These are phyloP conservation scores for Nibea albiflora DNA, from an alignment of 2,113 vertebrate species.

Conservation along the genomic window DNA sequence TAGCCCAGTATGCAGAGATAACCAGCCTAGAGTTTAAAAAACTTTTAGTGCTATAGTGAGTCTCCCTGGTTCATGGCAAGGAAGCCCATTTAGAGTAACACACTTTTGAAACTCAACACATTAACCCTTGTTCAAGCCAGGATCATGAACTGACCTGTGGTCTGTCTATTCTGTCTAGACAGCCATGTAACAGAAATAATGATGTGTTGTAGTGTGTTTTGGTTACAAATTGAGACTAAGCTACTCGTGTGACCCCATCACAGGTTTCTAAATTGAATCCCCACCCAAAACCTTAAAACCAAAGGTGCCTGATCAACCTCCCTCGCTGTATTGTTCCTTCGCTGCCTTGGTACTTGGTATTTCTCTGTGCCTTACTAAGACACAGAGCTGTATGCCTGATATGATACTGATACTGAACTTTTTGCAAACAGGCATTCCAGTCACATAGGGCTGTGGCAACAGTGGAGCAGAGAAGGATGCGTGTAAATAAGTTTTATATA, in stretches of 20 bases:
- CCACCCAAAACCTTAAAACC: conserved; percentile 72
- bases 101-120: conserved; percentile 32
- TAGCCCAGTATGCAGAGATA: neutral
- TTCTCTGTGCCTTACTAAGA: conserved; percentile 55
- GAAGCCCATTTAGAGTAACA: conserved; percentile 10
- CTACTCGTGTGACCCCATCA: conserved; percentile 26
- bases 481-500: conserved; percentile 83
- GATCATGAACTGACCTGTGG: conserved; percentile 1
- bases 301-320: conserved; percentile 76
- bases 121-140: conserved; percentile 17
- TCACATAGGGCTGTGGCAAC: conserved; percentile 60
- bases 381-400: conserved; percentile 57
- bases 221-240: conserved; percentile 32
- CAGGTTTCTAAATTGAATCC: conserved; percentile 32
- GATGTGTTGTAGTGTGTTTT: conserved; percentile 22
- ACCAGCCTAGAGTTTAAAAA: conserved; percentile 25
- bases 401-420: conserved; percentile 48
- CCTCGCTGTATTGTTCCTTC: conserved; percentile 48
- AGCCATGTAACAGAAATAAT: conserved; percentile 31
- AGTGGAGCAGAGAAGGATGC: conserved; percentile 76
- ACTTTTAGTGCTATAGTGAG: neutral
- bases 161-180: conserved; percentile 18
- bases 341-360: conserved; percentile 60
- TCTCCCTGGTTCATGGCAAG: conserved; percentile 20
- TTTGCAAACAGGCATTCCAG: conserved; percentile 75